Percentiles rank a stretch among this genome's conserved stretches.
Evolutionary conservation across 2,888 invertebrate genomes (phyloP).

Genomic region (Thyatira batis): DNA sequence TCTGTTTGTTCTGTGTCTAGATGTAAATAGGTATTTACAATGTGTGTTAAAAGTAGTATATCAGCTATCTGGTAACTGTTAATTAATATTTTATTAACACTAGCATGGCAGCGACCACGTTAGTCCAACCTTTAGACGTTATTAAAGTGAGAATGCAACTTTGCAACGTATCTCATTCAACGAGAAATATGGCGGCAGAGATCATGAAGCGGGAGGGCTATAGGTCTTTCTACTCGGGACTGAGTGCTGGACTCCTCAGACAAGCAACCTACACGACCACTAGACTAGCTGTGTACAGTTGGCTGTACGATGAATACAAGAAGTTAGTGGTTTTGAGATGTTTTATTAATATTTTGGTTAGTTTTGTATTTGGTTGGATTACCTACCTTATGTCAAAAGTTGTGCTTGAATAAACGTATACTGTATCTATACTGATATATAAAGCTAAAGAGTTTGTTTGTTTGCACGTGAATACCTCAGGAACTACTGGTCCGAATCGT

Average conservation of each 20-base stretch:
- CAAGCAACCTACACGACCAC: constrained; percentile 98
- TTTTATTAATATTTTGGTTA: too few species aligned
- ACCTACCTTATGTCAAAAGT: too few species aligned
- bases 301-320: constrained; percentile 88
- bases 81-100: constrained; percentile 54
- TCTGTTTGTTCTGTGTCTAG: too few species aligned
- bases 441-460: too few species aligned
- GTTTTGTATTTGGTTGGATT: too few species aligned
- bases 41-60: too few species aligned
- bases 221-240: constrained; percentile 91
- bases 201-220: constrained; percentile 92
- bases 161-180: constrained; percentile 87
- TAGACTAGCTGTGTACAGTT: constrained; percentile 93
- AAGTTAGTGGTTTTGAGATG: constrained; percentile 52
- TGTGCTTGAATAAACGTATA: too few species aligned
- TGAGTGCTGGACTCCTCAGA: constrained; percentile 93
- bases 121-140: constrained; percentile 97
- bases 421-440: too few species aligned
- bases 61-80: too few species aligned
- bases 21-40: too few species aligned
- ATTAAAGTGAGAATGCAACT: constrained; percentile 98
- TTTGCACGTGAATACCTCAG: too few species aligned
- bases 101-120: constrained; percentile 94
- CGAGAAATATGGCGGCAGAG: constrained; percentile 84
- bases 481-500: too few species aligned